Base-by-base conservation (phyloP, 2,113 vertebrate species). In the Lampris megalopsis region DNA sequence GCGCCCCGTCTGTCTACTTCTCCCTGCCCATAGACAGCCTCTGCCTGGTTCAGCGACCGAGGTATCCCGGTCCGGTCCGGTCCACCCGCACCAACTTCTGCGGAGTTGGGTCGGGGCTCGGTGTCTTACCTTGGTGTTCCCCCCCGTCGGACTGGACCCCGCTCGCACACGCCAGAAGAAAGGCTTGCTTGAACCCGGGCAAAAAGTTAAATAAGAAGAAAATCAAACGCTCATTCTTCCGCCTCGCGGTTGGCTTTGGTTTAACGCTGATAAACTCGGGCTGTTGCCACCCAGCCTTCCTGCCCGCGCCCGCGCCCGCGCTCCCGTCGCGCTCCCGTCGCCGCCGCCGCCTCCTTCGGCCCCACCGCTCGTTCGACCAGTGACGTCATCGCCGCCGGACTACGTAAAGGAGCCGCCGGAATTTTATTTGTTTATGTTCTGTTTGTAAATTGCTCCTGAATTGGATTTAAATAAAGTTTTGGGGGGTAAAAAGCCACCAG, bases 81-180 rank as follows among this genome's bases (percentile, higher is more conserved):
- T 57, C 57, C 52, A 60, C 64, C 5, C 36, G 66, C 58, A 65
- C 9, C 73, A 87, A 91, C 71, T 90, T 24, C 24, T 89, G 57
- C 71, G 68, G 73, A 82, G 82, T 75, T 75, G 6, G n/a, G 75
- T 50, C 40, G 66, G 9, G 74, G 70, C 42, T 79, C 0, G 57
- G 5, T 70, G 42, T 24, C 90, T 91, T 91, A 93, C 92, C 92
- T 93, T 90, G 82, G 86, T 93, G 92, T 91, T 91, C 82, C 80
- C 90, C 90, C 90, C 90, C 73, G 81, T 49, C 87, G 87, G 82
- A 86, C 87, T 37, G 75, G 77, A 74, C 84, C 85, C 72, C 80
- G 37, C 83, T 70, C 56, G 42, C 60, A 62, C 47, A 42, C 57
- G 56, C 74, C 63, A 65, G 41, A 77, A 68, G 0, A 9, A 42